Conservation (phyloP, 2,888 invertebrate species). For the Trichacis sp. region DNA sequence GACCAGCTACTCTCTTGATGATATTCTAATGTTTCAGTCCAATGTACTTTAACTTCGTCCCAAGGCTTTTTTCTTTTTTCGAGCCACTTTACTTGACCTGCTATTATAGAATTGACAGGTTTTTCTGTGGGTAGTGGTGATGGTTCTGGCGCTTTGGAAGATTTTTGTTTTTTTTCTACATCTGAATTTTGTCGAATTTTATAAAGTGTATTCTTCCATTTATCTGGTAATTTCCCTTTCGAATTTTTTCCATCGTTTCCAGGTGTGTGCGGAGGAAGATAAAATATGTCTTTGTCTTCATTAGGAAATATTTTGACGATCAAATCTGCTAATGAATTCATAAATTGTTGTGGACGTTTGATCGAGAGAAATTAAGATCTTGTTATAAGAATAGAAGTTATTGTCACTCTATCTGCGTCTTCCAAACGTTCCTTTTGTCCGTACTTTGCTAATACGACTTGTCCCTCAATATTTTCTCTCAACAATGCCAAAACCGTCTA, state of each 20-base stretch:
- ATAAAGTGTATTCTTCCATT: slow-evolving; percentile 10
- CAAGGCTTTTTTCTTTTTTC: slow-evolving; percentile 10
- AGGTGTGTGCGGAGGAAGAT: slow-evolving; percentile 5
- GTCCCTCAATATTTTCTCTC: slow-evolving; percentile 19
- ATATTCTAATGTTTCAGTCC: slow-evolving; percentile 16
- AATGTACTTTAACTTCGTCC: slow-evolving; percentile 17
- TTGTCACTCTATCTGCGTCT: slow-evolving; percentile 7
- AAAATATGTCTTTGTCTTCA: slow-evolving; percentile 15
- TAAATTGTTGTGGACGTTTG: background rate
- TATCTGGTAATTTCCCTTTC: slow-evolving; percentile 23
- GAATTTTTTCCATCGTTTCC: slow-evolving; percentile 13
- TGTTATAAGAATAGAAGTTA: background rate
- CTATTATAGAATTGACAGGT: background rate
- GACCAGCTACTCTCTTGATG: background rate
- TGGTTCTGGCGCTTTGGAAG: no score
- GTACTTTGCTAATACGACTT: slow-evolving; percentile 12
- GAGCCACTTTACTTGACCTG: slow-evolving; percentile 14
- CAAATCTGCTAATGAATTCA: background rate
- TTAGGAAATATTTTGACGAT: slow-evolving; percentile 12
- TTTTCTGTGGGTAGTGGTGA: no score
- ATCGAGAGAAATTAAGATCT: no score
- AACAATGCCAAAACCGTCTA: no score
- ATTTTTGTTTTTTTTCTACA: no score
- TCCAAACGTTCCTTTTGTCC: slow-evolving; percentile 1
- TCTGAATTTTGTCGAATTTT: no score